Conservation (phyloP, 92 coral and sea anemone species). For the Palythoa grandis region DNA sequence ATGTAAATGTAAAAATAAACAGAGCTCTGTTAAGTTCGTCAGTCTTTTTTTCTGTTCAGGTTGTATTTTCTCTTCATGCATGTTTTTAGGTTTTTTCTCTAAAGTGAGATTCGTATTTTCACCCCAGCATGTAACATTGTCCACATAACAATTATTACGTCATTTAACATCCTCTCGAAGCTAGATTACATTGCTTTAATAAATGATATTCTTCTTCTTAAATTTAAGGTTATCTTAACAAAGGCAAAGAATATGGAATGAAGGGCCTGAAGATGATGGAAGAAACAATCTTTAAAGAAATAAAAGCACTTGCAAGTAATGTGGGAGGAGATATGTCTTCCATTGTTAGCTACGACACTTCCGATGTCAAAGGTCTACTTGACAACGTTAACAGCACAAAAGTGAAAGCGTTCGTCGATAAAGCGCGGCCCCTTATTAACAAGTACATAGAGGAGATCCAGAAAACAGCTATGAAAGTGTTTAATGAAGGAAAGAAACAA, state of each 20-base stretch:
- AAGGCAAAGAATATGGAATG: constrained; percentile 71
- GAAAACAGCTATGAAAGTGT: constrained; percentile 68
- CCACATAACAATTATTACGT: too few species aligned
- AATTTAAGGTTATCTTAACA: constrained; percentile 61
- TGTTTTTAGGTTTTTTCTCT: too few species aligned
- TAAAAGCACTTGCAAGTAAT: constrained; percentile 73
- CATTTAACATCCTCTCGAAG: too few species aligned
- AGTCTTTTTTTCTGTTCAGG: too few species aligned
- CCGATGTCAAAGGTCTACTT: constrained; percentile 81
- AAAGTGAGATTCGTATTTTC: too few species aligned
- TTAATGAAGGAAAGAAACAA: constrained; percentile 79
- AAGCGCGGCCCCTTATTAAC: constrained; percentile 84
- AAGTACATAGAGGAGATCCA: constrained; percentile 76
- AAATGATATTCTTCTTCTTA: too few species aligned
- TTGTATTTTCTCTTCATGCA: too few species aligned
- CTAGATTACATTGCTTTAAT: too few species aligned
- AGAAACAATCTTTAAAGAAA: constrained; percentile 75
- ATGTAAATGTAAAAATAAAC: too few species aligned
- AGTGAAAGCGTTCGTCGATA: constrained; percentile 86
- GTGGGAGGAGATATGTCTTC: constrained; percentile 86
- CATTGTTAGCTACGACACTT: constrained; percentile 78
- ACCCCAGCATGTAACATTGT: too few species aligned
- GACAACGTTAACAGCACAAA: constrained; percentile 88
- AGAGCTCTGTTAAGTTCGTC: too few species aligned
- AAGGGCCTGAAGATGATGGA: constrained; percentile 75